Base-by-base conservation (phyloP, 2,888 invertebrate genomes). In the Himalopsyche anomala region DNA sequence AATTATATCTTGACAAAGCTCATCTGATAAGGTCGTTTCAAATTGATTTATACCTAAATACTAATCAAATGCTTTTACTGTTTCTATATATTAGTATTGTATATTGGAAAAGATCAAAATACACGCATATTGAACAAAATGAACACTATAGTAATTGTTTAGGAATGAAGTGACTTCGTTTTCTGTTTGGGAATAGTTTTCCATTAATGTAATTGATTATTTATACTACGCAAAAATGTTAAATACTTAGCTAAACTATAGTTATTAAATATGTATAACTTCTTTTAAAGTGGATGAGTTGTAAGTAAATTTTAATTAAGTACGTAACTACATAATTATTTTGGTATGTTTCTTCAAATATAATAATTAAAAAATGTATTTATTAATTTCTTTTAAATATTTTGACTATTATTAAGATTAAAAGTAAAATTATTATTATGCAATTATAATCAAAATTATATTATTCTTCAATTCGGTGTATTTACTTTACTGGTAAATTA, bases 1-100 rank as follows among this genome's bases (percentile, higher is more conserved):
- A 62, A 62, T 19, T 62, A 4, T 62, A 62, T 62, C 62, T 62
- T 11, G n/a, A 74, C 28, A 74, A 74, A 74, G 74, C 74, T 74
- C 74, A 74, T 74, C 74, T 15, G 15, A 36, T 74, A 74, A 74
- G 15, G 19, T 36, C 62, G n/a, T 62, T 62, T 8, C 5, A 56
- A 17, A 56, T 62, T n/a, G 4, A 62, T 62, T 19, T 62, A 28
- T 19, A 19, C 28, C 28, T 62, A 62, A 56, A 8, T 3, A 62
- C n/a, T 28, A 62, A 62, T 62, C 9, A 62, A 62, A 62, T 6
- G n/a, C 62, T 62, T 62, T 62, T 28, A 62, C 62, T 62, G 62
- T 62, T 62, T 62, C 62, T 62, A 62, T 28, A 62, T 62, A 51
- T 51, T 51, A 51, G 15, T 51, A 15, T 12, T 6, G 42, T 42